These are phyloP conservation scores for Sinodicranocentrus sp. DNA, from an alignment of 2,888 invertebrate genomes.

Conservation along the genomic window DNA sequence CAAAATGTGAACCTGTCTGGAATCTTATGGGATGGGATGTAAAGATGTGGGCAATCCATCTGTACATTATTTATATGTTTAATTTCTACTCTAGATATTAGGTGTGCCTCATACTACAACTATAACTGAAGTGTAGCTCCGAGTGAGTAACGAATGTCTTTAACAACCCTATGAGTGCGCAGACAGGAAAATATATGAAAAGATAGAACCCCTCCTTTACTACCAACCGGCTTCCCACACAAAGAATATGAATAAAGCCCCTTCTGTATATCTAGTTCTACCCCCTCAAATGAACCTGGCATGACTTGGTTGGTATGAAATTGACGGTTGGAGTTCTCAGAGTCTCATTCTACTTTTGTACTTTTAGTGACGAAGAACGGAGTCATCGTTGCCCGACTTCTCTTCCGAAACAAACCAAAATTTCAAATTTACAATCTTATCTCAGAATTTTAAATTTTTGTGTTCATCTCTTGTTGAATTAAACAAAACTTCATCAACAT, in stretches of 20 bases:
- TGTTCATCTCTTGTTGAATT: constrained; percentile 32
- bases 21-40: too few species aligned
- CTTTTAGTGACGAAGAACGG: constrained; percentile 40
- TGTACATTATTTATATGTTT: too few species aligned
- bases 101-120: too few species aligned
- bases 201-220: constrained; percentile 30
- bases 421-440: constrained; percentile 13
- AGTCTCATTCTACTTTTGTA: constrained; percentile 27
- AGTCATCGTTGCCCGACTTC: constrained; percentile 58
- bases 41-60: too few species aligned
- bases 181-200: background rate
- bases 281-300: constrained; percentile 21
- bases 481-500: constrained; percentile 48
- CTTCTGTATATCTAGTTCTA: background rate
- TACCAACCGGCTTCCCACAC: constrained; percentile 20
- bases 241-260: background rate
- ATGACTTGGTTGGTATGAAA: constrained; percentile 34
- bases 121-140: too few species aligned
- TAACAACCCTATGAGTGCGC: too few species aligned
- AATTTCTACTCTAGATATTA: too few species aligned
- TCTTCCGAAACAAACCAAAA: constrained; percentile 37
- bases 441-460: constrained; percentile 48
- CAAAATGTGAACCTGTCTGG: too few species aligned
- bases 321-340: constrained; percentile 4
- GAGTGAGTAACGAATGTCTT: too few species aligned